Evolutionary conservation across 2,113 vertebrate species (phyloP).

Genomic region (Takifugu flavidus): DNA sequence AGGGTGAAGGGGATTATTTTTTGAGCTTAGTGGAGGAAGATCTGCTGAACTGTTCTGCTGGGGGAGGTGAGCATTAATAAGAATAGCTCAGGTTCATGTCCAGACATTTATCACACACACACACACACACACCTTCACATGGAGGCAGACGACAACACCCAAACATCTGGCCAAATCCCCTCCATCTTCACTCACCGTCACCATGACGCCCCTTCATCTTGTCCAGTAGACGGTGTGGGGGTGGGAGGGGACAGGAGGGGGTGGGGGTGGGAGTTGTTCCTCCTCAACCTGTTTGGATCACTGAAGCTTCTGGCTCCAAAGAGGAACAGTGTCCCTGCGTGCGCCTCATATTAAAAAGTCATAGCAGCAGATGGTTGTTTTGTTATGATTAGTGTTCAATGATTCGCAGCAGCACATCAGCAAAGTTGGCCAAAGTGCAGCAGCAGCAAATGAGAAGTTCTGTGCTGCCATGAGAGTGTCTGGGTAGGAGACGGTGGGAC

Average conservation of each 20-base stretch:
- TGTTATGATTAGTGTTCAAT: slow-evolving; percentile 56
- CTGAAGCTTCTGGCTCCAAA: slow-evolving; percentile 13
- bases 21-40: no score
- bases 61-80: slow-evolving; percentile 28
- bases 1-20: no score
- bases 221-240: slow-evolving; percentile 8
- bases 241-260: neutral
- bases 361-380: slow-evolving; percentile 59
- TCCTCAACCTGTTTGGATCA: slow-evolving; percentile 14
- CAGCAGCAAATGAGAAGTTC: slow-evolving; percentile 16
- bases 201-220: slow-evolving; percentile 2
- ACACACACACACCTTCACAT: slow-evolving; percentile 2
- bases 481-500: neutral
- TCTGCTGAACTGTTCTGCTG: slow-evolving; percentile 17
- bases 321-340: slow-evolving; percentile 4
- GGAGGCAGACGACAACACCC: slow-evolving; percentile 12
- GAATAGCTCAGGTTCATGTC: slow-evolving; percentile 43
- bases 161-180: slow-evolving; percentile 11
- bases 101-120: slow-evolving; percentile 9
- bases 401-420: slow-evolving; percentile 29
- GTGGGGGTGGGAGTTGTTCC: neutral
- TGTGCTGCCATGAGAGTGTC: slow-evolving; percentile 2
- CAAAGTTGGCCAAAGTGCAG: slow-evolving; percentile 28
- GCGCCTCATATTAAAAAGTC: slow-evolving; percentile 41
- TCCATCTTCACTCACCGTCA: slow-evolving; percentile 5